phyloP scores from a whole-genome alignment of 2,113 vertebrate genomes.

The Pavo muticus region DNA sequence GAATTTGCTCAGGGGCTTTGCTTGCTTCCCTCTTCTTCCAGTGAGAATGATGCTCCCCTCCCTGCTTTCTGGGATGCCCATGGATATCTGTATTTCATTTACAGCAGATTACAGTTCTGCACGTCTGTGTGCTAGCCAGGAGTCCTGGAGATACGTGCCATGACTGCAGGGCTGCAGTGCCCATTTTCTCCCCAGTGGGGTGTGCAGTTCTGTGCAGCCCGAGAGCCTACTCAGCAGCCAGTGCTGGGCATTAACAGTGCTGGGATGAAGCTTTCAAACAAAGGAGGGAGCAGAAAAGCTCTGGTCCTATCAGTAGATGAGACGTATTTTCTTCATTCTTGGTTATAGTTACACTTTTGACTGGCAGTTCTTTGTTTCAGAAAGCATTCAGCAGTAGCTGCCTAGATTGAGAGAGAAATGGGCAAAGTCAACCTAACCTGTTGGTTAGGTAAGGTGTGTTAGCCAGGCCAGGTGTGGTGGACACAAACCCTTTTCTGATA shows the following conservation, averaged over 20 bases:
- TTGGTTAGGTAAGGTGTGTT: no score
- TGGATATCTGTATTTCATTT: not conserved
- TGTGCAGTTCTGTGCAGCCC: fast-evolving
- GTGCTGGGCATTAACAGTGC: not conserved
- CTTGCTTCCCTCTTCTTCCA: not conserved
- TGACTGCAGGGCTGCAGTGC: not conserved
- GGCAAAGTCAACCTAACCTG: not conserved
- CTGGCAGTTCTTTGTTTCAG: not conserved
- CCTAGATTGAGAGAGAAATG: not conserved
- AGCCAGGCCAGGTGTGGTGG: not conserved
- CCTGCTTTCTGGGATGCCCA: not conserved
- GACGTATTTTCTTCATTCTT: not conserved
- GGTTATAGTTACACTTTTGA: not conserved
- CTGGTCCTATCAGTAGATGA: not conserved
- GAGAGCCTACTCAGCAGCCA: fast-evolving
- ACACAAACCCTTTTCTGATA: not conserved
- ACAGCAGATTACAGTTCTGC: not conserved
- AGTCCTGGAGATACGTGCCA: not conserved
- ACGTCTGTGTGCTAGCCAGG: not conserved
- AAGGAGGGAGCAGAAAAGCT: not conserved
- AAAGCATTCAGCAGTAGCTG: not conserved
- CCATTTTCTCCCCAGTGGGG: not conserved
- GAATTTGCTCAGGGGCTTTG: not conserved
- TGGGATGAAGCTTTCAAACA: not conserved
- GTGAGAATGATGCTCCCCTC: not conserved